Evolutionary conservation across 2,113 vertebrate species (phyloP), one percentile per base, ranked within the genome.

Genomic region (Delphinapterus leucas): DNA sequence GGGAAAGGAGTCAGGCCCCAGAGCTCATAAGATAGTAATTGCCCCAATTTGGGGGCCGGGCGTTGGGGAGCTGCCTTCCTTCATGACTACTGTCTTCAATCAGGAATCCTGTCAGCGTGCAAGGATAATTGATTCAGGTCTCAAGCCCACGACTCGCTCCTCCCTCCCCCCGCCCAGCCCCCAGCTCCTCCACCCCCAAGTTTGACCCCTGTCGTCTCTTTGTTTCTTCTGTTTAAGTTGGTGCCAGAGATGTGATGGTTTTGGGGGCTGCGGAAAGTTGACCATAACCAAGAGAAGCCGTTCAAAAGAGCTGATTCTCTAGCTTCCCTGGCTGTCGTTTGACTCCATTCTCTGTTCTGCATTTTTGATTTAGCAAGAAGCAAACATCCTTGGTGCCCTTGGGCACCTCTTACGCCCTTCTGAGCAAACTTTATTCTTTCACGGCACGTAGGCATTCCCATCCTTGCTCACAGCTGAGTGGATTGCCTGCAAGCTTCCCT

Each of bases 141-240:
- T 98, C 93, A 94, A 97, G 96, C 95, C 95, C 96, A 95, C 28
- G 71, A 96, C 93, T 96, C 80, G 65, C 88, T 97, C 25, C 61
- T 11, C 61, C 25, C 61, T 6, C 53, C 53, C 23, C 10, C 25
- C 9, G 2, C 93, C 96, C 95, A 97, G 68, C 94, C 97, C 83
- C 93, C 95, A 98, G 23, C 89, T 98, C 98, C 97, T 98, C 97
- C 97, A 98, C 98, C 98, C 96, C 95, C 79, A 88, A 97, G 97
- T 98, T 98, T 98, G 98, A 99, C 97, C 98, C 97, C 98, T 98
- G 98, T 98, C 97, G 98, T 98, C 97, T 98, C 98, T 99, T 99
- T 98, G 98, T 98, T 99, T 98, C 97, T 98, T 94, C 97, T 96
- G 97, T 98, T 98, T 98, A 98, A 98, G 95, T 98, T 98, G 98